Evolutionary conservation across 2,888 invertebrate species (phyloP).

Genomic region (Scaptomyza reducta): DNA sequence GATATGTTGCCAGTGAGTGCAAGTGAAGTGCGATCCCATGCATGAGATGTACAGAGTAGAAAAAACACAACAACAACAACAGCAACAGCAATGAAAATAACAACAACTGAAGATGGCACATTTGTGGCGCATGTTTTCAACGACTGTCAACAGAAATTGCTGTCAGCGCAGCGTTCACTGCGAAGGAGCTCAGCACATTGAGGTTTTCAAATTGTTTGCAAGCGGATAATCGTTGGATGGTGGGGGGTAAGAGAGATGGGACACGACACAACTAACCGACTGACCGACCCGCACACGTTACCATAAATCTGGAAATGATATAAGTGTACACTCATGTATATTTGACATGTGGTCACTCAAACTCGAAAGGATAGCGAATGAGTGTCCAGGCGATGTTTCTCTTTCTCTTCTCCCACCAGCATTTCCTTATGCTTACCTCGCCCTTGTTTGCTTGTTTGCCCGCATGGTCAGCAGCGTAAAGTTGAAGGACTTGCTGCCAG

Average conservation of each 20-base stretch:
- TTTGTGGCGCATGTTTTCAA: constrained; percentile 49
- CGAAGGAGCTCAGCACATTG: constrained; percentile 16
- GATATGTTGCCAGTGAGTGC: constrained; percentile 56
- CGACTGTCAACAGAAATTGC: constrained; percentile 69
- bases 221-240: constrained; percentile 1
- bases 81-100: neutral
- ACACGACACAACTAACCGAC: neutral
- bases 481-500: constrained; percentile 48
- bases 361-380: constrained; percentile 52
- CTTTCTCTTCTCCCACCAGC: neutral
- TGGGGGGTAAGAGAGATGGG: neutral
- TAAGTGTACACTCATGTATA: constrained; percentile 72
- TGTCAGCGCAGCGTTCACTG: constrained; percentile 61
- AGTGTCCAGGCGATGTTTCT: constrained; percentile 19
- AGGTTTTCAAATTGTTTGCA: constrained; percentile 45
- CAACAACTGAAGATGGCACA: constrained; percentile 44
- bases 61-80: constrained; percentile 9
- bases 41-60: constrained; percentile 20
- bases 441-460: constrained; percentile 21
- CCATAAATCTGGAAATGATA: constrained; percentile 76
- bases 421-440: neutral
- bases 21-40: constrained; percentile 64
- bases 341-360: constrained; percentile 79
- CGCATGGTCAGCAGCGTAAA: constrained; percentile 39
- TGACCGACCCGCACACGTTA: constrained; percentile 20